phyloP scores from a whole-genome alignment of 2,888 invertebrate species.

The Cistogaster globosa region DNA sequence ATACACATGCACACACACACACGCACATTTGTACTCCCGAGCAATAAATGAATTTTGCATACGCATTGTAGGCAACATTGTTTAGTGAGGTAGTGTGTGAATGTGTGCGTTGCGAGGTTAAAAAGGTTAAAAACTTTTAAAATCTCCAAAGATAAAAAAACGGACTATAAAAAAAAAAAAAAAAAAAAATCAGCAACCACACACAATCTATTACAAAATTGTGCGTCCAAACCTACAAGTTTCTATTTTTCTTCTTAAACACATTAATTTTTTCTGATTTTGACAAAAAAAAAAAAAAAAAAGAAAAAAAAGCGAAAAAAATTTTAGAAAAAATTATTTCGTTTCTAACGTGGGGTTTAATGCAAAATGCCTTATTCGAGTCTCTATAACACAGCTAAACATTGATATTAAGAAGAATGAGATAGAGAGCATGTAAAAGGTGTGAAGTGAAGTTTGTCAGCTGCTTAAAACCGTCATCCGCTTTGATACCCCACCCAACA shows the following conservation, averaged over 20 bases:
- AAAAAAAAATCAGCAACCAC: slow-evolving; percentile 15
- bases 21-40: not conserved
- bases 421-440: slow-evolving; percentile 1
- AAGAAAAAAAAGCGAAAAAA: no score
- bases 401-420: slow-evolving; percentile 3
- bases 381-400: not conserved
- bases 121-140: slow-evolving; percentile 52
- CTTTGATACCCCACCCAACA: slow-evolving; percentile 16
- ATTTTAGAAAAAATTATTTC: no score
- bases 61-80: slow-evolving; percentile 33
- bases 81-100: slow-evolving; percentile 12
- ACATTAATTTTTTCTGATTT: slow-evolving; percentile 12
- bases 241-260: slow-evolving; percentile 8
- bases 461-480: slow-evolving; percentile 34
- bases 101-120: slow-evolving; percentile 40
- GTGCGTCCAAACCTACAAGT: slow-evolving; percentile 40
- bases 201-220: slow-evolving; percentile 30
- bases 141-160: slow-evolving; percentile 23
- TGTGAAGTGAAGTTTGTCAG: slow-evolving; percentile 33
- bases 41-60: slow-evolving; percentile 28
- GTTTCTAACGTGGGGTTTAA: slow-evolving; percentile 34
- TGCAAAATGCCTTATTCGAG: slow-evolving; percentile 18
- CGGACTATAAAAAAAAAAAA: slow-evolving; percentile 21
- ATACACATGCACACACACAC: not conserved
- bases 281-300: not conserved